phyloP scores from a whole-genome alignment of 2,797 vertebrate species.

The Tolypeutes matacus region DNA sequence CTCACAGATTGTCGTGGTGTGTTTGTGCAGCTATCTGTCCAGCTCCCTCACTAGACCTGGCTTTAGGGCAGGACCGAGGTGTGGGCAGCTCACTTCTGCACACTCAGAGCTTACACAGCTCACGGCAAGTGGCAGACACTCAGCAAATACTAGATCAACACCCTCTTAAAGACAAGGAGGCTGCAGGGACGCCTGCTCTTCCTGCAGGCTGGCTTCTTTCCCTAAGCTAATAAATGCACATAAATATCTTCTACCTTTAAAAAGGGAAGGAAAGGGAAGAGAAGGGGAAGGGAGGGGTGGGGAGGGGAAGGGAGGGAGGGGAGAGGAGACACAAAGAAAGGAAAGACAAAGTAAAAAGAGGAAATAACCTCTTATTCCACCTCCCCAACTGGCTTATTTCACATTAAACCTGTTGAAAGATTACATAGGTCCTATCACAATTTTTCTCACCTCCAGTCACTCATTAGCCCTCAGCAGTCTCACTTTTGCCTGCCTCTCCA shows the following conservation, averaged over 20 bases:
- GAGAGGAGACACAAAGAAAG: not conserved
- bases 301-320: too few species aligned
- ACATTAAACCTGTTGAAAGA: not conserved
- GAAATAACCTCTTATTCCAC: not conserved
- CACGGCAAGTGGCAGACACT: accelerated
- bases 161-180: not conserved
- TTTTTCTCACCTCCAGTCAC: accelerated
- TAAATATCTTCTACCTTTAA: not conserved
- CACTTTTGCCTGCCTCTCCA: not conserved
- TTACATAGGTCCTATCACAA: accelerated
- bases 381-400: not conserved
- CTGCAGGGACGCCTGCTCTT: not conserved
- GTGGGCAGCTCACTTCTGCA: not conserved
- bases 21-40: not conserved
- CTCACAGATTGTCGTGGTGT: accelerated
- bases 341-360: too few species aligned
- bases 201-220: not conserved
- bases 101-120: not conserved
- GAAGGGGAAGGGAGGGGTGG: too few species aligned
- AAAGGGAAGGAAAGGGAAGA: not conserved
- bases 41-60: not conserved
- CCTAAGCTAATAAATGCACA: not conserved
- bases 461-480: accelerated
- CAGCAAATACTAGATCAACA: accelerated
- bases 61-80: not conserved